phyloP scores from a whole-genome alignment of 1,140 invertebrate species.

The Eufriesea mexicana region DNA sequence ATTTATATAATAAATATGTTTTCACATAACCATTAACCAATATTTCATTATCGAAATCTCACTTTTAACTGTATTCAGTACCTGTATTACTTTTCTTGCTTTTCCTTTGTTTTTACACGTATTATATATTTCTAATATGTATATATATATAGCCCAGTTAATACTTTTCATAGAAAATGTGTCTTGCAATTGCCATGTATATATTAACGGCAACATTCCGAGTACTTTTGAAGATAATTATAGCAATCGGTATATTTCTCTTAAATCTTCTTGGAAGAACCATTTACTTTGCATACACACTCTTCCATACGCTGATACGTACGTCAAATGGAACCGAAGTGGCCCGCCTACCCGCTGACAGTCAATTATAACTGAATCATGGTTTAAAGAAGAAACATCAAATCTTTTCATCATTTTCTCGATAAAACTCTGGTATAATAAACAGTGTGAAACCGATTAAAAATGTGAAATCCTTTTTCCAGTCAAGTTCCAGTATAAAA shows the following conservation, averaged over 20 bases:
- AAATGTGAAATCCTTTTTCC: too few relatives aligned
- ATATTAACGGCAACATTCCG: slow-evolving; percentile 68
- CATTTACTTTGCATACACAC: slow-evolving; percentile 68
- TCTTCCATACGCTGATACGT: slow-evolving; percentile 65
- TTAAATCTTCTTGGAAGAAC: slow-evolving; percentile 67
- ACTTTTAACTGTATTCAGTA: neutral
- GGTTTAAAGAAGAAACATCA: neutral
- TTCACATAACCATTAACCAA: neutral
- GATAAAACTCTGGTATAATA: too few relatives aligned
- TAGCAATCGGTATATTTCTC: slow-evolving; percentile 68
- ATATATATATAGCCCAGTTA: neutral
- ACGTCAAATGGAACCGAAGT: neutral
- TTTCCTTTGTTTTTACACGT: neutral
- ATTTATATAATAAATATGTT: neutral
- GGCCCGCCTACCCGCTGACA: neutral
- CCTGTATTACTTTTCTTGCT: neutral
- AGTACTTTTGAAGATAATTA: slow-evolving; percentile 64
- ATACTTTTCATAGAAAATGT: slow-evolving; percentile 67
- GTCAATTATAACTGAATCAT: too few relatives aligned
- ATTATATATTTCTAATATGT: neutral
- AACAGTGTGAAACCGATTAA: too few relatives aligned
- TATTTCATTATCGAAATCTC: neutral
- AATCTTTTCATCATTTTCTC: neutral
- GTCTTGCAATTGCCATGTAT: slow-evolving; percentile 75
- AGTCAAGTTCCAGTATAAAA: too few relatives aligned